Conservation (phyloP, 2,888 invertebrate species). For the Thysanoteuthis rhombus region DNA sequence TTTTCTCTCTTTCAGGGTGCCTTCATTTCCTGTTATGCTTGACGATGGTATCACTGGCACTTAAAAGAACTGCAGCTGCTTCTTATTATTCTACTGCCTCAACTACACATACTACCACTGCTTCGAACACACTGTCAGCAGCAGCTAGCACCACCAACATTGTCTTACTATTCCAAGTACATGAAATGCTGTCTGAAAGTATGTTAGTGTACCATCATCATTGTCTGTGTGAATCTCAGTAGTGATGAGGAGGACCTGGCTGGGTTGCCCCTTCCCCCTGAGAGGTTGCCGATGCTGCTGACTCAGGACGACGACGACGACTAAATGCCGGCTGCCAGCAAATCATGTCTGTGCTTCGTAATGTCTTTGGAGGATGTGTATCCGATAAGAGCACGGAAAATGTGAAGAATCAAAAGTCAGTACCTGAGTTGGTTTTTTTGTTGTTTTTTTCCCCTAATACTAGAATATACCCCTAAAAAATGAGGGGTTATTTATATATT, state of each 20-base stretch:
- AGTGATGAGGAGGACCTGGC: neutral
- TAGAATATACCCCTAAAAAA: no score
- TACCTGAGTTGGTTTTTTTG: neutral
- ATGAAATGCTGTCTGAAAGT: neutral
- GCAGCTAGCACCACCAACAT: neutral
- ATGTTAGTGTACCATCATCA: neutral
- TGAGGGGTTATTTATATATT: no score
- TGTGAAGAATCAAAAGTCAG: conserved; percentile 59
- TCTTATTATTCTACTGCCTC: neutral
- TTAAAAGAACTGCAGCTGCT: neutral
- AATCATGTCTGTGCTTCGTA: conserved; percentile 60
- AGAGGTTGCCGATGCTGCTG: conserved; percentile 14
- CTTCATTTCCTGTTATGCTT: neutral
- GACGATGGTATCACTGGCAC: conserved; percentile 12
- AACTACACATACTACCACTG: neutral
- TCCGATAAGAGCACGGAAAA: conserved; percentile 62
- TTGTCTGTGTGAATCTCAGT: neutral
- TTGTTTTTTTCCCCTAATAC: no score
- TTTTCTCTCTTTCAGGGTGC: neutral
- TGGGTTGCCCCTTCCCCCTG: neutral
- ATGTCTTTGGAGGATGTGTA: conserved; percentile 65
- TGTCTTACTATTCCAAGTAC: neutral
- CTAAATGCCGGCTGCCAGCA: conserved; percentile 18
- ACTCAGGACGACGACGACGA: neutral
- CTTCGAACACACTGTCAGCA: neutral